Conservation (phyloP, 2,113 vertebrate genomes). For the Scomber japonicus region DNA sequence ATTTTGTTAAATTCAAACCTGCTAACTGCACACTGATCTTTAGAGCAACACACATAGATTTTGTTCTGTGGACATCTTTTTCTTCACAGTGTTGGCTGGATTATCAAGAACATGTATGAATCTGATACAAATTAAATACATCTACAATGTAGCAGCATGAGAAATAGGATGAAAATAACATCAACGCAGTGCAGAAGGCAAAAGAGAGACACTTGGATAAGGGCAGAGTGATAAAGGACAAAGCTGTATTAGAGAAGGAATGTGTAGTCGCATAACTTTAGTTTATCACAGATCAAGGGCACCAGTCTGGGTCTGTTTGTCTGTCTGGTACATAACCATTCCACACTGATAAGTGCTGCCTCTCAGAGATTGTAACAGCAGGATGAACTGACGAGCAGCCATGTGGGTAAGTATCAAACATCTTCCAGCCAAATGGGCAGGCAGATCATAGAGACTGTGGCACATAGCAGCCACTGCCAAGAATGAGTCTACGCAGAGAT, state of each 20-base stretch:
- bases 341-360: constrained; percentile 56
- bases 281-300: constrained; percentile 69
- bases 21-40: background rate
- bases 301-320: constrained; percentile 53
- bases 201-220: constrained; percentile 10
- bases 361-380: constrained; percentile 42
- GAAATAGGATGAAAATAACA: constrained; percentile 17
- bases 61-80: constrained; percentile 26
- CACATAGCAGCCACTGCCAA: constrained; percentile 42
- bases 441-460: constrained; percentile 49
- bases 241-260: constrained; percentile 49
- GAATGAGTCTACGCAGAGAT: constrained; percentile 36
- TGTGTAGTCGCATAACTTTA: constrained; percentile 47
- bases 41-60: background rate
- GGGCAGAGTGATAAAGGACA: constrained; percentile 52
- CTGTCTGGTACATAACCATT: constrained; percentile 58
- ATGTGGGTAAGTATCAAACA: constrained; percentile 53
- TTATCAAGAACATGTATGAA: background rate
- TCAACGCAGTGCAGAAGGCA: background rate
- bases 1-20: background rate
- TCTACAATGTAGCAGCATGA: background rate
- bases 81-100: constrained; percentile 7
- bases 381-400: constrained; percentile 38
- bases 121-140: constrained; percentile 17
- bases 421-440: constrained; percentile 40